A percentile compares a stretch with the other conserved stretches of the same genome.
These are phyloP conservation scores for Lypha dubia DNA, from an alignment of 2,888 invertebrate species.

Conservation along the genomic window DNA sequence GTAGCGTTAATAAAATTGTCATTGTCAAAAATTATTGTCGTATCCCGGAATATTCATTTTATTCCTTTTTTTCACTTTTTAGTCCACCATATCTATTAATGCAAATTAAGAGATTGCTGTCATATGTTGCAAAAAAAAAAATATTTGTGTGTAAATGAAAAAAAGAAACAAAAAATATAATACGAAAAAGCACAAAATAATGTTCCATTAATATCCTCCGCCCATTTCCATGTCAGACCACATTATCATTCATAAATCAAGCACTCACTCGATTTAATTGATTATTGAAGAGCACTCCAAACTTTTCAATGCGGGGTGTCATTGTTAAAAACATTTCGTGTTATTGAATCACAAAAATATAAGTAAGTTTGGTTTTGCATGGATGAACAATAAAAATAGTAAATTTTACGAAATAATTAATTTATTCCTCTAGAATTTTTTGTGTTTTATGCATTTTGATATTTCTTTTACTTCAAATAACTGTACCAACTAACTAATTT, in stretches of 20 bases:
- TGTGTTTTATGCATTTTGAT: too few species aligned
- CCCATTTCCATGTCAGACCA: constrained; percentile 78
- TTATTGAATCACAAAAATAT: too few species aligned
- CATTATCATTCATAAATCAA: constrained; percentile 83
- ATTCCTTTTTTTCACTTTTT: constrained; percentile 9
- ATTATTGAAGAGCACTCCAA: constrained; percentile 72
- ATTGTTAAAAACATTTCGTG: neutral
- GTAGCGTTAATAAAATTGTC: constrained; percentile 71
- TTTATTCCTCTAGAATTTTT: too few species aligned
- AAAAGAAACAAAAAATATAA: constrained; percentile 20
- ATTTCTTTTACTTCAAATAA: neutral
- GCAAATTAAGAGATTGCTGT: constrained; percentile 80
- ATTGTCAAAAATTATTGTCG: constrained; percentile 60
- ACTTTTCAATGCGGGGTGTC: constrained; percentile 18
- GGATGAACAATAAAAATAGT: too few species aligned
- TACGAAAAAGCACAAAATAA: constrained; percentile 51
- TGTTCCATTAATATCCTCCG: constrained; percentile 49
- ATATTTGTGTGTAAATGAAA: neutral
- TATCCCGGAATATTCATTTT: constrained; percentile 18
- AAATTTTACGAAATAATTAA: too few species aligned
- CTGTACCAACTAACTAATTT: too few species aligned
- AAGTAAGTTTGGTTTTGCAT: too few species aligned
- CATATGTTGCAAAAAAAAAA: constrained; percentile 77
- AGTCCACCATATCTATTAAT: constrained; percentile 77
- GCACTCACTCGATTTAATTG: constrained; percentile 80